These are phyloP conservation scores for Drosophila paranaensis DNA, from an alignment of 2,888 invertebrate genomes.

Conservation along the genomic window DNA sequence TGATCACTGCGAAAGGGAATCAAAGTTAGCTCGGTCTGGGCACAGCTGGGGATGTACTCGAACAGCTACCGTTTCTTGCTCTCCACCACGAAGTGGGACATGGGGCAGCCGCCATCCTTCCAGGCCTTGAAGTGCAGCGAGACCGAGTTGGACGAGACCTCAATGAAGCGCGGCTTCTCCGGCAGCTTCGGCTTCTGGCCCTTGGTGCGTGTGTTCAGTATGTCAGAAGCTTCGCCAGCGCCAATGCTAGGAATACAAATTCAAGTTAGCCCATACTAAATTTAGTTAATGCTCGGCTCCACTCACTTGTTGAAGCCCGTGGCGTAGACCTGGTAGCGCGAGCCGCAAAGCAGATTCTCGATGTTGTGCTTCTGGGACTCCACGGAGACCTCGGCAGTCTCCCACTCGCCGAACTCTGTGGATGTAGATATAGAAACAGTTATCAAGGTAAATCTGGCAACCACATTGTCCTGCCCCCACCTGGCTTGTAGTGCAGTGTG, in stretches of 20 bases:
- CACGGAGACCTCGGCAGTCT: conserved; percentile 92
- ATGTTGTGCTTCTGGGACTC: conserved; percentile 93
- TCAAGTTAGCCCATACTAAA: accelerated
- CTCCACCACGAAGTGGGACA: conserved; percentile 97
- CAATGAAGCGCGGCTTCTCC: conserved; percentile 95
- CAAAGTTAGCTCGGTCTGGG: background rate
- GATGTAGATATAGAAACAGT: background rate
- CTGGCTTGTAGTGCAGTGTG: conserved; percentile 95
- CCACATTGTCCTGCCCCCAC: conserved; percentile 44
- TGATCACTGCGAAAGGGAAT: conserved; percentile 87
- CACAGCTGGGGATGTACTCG: accelerated
- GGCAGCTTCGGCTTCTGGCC: conserved; percentile 97
- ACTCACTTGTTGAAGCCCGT: conserved; percentile 95
- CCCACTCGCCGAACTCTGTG: conserved; percentile 96
- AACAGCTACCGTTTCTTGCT: conserved; percentile 93
- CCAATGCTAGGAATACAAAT: conserved; percentile 89
- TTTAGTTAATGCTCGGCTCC: accelerated
- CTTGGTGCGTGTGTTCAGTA: conserved; percentile 94
- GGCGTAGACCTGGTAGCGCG: conserved; percentile 96
- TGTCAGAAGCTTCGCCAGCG: conserved; percentile 95
- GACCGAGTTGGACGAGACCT: conserved; percentile 96
- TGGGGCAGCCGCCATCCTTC: conserved; percentile 97
- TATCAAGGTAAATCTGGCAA: background rate
- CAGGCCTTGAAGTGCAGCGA: conserved; percentile 96
- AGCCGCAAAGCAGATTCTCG: conserved; percentile 95